Conservation (phyloP, 2,888 invertebrate species). For the Therioaphis trifolii region DNA sequence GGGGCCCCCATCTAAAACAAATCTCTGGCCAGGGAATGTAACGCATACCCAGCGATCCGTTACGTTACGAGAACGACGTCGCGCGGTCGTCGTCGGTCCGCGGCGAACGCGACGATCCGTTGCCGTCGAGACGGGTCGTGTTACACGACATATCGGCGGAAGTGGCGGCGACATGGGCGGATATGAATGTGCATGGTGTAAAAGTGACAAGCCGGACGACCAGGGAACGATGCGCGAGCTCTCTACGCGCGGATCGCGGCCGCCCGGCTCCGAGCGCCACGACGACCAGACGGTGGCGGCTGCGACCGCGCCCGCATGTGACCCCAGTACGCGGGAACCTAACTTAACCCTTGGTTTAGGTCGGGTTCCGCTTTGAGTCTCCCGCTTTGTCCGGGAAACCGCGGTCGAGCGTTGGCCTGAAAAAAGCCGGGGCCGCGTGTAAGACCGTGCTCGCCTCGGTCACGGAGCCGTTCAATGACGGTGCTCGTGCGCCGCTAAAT, state of each 20-base stretch:
- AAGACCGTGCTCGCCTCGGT: neutral
- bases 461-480: conserved; percentile 29
- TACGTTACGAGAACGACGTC: too few relatives aligned
- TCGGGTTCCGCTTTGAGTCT: conserved; percentile 1
- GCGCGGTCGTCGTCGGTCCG: too few relatives aligned
- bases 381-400: neutral
- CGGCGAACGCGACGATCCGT: too few relatives aligned
- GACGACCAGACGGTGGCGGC: neutral
- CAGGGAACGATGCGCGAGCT: too few relatives aligned
- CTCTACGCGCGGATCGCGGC: neutral
- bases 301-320: neutral
- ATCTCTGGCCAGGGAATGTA: too few relatives aligned
- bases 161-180: too few relatives aligned
- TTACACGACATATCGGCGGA: too few relatives aligned
- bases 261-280: neutral
- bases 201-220: too few relatives aligned
- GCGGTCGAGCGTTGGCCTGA: conserved; percentile 19
- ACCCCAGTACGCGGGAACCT: conserved; percentile 23
- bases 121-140: too few relatives aligned
- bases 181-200: too few relatives aligned
- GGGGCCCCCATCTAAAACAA: too few relatives aligned
- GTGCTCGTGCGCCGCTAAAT: conserved; percentile 38
- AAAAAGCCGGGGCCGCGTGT: neutral
- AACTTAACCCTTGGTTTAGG: conserved; percentile 35
- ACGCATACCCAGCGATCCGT: too few relatives aligned